A percentile compares a stretch with the other conserved stretches of the same genome.
These are phyloP conservation scores for Aethina tumida DNA, from an alignment of 1,140 invertebrate genomes.

Conservation along the genomic window DNA sequence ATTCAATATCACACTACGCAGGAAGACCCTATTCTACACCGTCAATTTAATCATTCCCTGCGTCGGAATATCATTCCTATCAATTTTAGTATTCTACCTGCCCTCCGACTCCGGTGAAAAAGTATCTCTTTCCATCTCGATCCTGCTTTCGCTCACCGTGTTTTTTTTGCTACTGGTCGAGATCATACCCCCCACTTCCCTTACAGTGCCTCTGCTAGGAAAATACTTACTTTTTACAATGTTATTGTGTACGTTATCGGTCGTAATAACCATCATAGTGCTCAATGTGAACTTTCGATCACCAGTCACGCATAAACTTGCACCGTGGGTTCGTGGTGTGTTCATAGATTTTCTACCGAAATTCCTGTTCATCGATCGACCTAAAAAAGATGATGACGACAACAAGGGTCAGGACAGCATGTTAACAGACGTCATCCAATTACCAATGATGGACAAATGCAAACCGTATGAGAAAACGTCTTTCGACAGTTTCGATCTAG, in stretches of 20 bases:
- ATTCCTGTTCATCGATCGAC: constrained; percentile 74
- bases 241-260: constrained; percentile 96
- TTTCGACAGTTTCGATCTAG: constrained; percentile 35
- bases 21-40: constrained; percentile 96
- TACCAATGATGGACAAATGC: constrained; percentile 32
- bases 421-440: constrained; percentile 33
- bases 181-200: constrained; percentile 98
- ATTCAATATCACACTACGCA: constrained; percentile 92
- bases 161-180: constrained; percentile 97
- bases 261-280: constrained; percentile 95
- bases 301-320: constrained; percentile 92
- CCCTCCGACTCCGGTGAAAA: constrained; percentile 98
- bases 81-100: constrained; percentile 96
- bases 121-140: constrained; percentile 95
- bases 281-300: constrained; percentile 98
- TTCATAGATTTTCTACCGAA: constrained; percentile 86
- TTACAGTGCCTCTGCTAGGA: constrained; percentile 93
- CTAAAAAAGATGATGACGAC: constrained; percentile 62
- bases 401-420: constrained; percentile 29
- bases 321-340: constrained; percentile 77
- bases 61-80: constrained; percentile 93
- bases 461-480: constrained; percentile 30
- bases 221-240: constrained; percentile 99
- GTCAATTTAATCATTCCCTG: constrained; percentile 95
- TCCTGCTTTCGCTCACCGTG: constrained; percentile 95